These are phyloP conservation scores for Caenorhabditis tropicalis DNA, from an alignment of 1,140 invertebrate species.

Conservation along the genomic window DNA sequence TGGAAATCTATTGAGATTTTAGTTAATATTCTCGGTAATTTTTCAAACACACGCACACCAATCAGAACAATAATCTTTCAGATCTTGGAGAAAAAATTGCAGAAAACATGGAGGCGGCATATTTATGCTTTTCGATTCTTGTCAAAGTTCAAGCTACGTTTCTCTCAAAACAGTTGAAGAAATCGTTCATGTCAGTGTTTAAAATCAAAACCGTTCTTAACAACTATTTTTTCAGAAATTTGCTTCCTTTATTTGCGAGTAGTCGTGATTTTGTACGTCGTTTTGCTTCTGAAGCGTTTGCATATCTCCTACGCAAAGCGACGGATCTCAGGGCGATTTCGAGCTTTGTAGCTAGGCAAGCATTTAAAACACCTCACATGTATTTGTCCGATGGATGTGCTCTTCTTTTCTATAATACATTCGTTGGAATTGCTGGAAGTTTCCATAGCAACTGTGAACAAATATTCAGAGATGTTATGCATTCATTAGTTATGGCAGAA, in stretches of 20 bases:
- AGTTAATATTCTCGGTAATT: constrained; percentile 56
- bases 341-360: constrained; percentile 18
- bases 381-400: constrained; percentile 43
- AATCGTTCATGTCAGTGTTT: constrained; percentile 44
- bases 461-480: constrained; percentile 1
- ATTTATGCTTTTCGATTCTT: constrained; percentile 38
- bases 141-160: constrained; percentile 49
- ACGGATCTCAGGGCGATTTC: neutral
- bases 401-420: constrained; percentile 48
- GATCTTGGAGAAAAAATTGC: constrained; percentile 41
- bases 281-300: constrained; percentile 50
- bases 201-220: neutral
- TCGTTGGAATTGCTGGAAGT: constrained; percentile 43
- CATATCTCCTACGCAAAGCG: constrained; percentile 46
- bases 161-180: constrained; percentile 41
- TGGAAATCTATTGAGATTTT: constrained; percentile 60
- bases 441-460: constrained; percentile 43
- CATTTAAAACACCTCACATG: constrained; percentile 38
- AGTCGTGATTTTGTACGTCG: constrained; percentile 36
- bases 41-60: no score
- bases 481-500: neutral
- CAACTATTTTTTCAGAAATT: constrained; percentile 23
- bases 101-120: constrained; percentile 47
- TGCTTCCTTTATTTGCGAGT: constrained; percentile 49
- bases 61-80: neutral